Percentiles rank a stretch among this genome's conserved stretches.
Evolutionary conservation across 92 coral and sea anemone genomes (phyloP).

Genomic region (Paramuricea clavata): DNA sequence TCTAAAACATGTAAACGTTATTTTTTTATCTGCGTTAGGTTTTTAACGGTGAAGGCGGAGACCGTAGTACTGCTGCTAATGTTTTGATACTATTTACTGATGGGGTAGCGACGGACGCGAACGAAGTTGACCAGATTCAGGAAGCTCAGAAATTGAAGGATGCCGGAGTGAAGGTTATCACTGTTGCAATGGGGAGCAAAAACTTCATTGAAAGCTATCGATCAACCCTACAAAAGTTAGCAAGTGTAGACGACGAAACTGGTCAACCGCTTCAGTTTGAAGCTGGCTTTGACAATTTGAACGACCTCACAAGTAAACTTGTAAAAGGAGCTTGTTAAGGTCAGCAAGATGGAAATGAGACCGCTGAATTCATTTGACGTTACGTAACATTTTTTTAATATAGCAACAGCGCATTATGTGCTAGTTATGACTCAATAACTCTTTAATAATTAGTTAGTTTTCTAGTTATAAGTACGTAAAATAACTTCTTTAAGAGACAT

Average conservation of each 20-base stretch:
- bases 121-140: not conserved
- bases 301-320: not conserved
- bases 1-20: no score
- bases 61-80: conserved; percentile 9
- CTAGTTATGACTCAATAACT: no score
- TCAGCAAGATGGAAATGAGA: not conserved
- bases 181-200: conserved; percentile 28
- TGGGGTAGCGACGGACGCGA: conserved; percentile 4
- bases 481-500: no score
- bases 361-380: no score
- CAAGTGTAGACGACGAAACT: not conserved
- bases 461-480: no score
- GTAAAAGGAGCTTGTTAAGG: not conserved
- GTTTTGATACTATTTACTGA: conserved; percentile 31
- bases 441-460: no score
- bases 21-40: not conserved
- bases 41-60: conserved; percentile 22
- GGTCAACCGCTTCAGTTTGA: not conserved
- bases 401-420: no score
- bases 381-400: no score
- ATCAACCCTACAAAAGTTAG: not conserved
- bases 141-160: conserved; percentile 10
- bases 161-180: not conserved
- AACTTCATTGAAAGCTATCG: not conserved
- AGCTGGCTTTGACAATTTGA: conserved; percentile 8